Conservation (phyloP, 2,797 vertebrate genomes). For the Parotocinclus haroldoi region DNA sequence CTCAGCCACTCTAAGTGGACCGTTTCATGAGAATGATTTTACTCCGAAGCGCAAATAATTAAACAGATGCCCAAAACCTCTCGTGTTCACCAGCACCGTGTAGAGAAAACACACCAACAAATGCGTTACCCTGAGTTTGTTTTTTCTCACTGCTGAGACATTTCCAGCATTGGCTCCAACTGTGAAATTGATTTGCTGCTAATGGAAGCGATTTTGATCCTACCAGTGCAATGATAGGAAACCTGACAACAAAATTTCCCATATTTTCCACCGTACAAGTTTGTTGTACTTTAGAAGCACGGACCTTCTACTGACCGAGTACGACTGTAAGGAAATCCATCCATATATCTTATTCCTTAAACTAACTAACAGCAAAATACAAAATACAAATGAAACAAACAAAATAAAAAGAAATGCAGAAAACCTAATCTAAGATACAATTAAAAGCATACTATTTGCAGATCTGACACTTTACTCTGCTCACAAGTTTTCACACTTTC, state of each 20-base stretch:
- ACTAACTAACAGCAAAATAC: no score
- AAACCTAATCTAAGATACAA: no score
- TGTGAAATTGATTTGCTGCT: conserved; percentile 27
- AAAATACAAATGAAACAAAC: no score
- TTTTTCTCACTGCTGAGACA: background rate
- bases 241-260: background rate
- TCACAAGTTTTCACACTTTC: no score
- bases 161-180: conserved; percentile 12
- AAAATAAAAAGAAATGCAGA: no score
- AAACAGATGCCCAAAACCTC: conserved; percentile 9
- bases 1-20: conserved; percentile 42
- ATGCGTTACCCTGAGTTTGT: background rate
- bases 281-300: no score
- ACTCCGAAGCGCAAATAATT: conserved; percentile 48
- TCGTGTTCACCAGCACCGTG: background rate
- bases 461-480: no score
- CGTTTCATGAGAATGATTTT: conserved; percentile 50
- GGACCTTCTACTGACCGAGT: no score
- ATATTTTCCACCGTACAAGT: no score
- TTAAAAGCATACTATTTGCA: no score
- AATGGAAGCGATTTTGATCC: conserved; percentile 24
- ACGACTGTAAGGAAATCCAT: no score
- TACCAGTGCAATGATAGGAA: background rate
- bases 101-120: conserved; percentile 11
- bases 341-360: no score